phyloP scores from a whole-genome alignment of 1,140 invertebrate species.

The Zeugodacus cucurbitae region DNA sequence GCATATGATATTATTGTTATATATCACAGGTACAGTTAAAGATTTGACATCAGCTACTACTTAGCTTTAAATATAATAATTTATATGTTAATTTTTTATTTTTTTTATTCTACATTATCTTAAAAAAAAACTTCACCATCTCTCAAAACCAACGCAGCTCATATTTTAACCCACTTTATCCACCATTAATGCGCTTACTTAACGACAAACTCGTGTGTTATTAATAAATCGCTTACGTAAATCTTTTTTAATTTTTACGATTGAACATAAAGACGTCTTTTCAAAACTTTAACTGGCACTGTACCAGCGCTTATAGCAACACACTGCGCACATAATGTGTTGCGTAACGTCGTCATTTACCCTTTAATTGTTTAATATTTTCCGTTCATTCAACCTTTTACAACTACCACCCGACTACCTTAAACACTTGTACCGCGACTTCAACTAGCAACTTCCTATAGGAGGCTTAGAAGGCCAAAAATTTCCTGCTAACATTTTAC shows the following conservation, averaged over 20 bases:
- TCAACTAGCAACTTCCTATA: not conserved
- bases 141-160: too few relatives aligned
- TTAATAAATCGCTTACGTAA: not conserved
- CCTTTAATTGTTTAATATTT: not conserved
- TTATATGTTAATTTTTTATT: too few relatives aligned
- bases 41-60: too few relatives aligned
- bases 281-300: not conserved
- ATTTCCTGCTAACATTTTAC: not conserved
- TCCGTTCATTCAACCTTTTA: not conserved
- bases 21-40: too few relatives aligned
- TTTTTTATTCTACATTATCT: too few relatives aligned
- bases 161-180: not conserved
- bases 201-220: not conserved
- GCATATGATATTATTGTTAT: too few relatives aligned
- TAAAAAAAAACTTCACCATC: too few relatives aligned
- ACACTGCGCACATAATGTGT: not conserved
- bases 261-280: not conserved
- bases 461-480: not conserved
- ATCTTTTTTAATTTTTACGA: not conserved
- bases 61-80: too few relatives aligned
- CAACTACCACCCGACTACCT: not conserved
- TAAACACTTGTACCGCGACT: not conserved
- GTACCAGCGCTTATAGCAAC: not conserved
- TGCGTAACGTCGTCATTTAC: not conserved
- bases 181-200: not conserved